Percentiles rank a stretch among this genome's conserved stretches.
Evolutionary conservation across 2,888 invertebrate species (phyloP).

Genomic region (Cerceris rybyensis): DNA sequence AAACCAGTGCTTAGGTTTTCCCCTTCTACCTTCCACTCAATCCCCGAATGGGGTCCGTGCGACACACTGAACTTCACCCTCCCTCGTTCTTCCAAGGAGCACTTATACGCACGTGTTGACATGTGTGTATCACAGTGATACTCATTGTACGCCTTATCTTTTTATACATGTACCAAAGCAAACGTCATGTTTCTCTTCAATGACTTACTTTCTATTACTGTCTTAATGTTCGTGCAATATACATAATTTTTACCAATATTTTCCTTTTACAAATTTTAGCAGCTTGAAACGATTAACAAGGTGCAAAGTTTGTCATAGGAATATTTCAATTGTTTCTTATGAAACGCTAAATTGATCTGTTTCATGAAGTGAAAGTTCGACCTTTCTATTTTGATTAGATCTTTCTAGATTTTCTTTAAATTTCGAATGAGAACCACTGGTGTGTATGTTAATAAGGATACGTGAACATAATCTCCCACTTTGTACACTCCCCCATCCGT

Average conservation of each 20-base stretch:
- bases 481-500: constrained; percentile 1
- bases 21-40: constrained; percentile 15
- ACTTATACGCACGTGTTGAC: constrained; percentile 2
- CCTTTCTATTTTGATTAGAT: no score
- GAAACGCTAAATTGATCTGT: no score
- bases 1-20: constrained; percentile 15
- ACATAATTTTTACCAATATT: no score
- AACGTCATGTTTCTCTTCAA: no score
- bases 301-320: no score
- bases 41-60: constrained; percentile 17
- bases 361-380: no score
- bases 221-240: no score
- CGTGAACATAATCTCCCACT: not conserved
- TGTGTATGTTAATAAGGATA: not conserved
- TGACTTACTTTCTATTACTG: no score
- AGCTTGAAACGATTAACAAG: no score
- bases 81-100: constrained; percentile 21
- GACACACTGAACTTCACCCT: constrained; percentile 6
- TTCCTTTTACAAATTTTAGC: no score
- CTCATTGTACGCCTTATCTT: not conserved
- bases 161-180: not conserved
- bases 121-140: not conserved
- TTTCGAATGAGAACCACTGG: not conserved
- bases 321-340: no score
- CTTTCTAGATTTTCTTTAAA: not conserved